Percentiles rank a stretch among this genome's conserved stretches.
These are phyloP conservation scores for Acrocephalus arundinaceus DNA, from an alignment of 2,113 vertebrate genomes.

Conservation along the genomic window DNA sequence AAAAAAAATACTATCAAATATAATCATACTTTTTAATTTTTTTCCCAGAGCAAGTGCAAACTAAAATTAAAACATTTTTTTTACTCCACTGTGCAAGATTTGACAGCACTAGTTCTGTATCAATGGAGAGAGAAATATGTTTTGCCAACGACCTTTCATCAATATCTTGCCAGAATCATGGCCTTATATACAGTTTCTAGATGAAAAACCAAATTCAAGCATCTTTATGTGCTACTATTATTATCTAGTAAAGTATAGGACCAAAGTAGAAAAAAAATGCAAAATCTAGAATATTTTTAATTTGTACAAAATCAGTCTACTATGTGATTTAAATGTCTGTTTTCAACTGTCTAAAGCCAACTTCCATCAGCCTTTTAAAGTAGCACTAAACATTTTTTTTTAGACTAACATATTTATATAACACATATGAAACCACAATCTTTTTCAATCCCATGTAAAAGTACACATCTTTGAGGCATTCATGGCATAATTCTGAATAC, in stretches of 20 bases:
- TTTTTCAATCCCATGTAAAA: not conserved
- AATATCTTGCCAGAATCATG: not conserved
- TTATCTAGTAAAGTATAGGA: not conserved
- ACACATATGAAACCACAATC: not conserved
- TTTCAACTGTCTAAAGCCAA: not conserved
- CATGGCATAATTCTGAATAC: not conserved
- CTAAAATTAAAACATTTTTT: not conserved
- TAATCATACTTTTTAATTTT: not conserved
- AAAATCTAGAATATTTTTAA: not conserved
- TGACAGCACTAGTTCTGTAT: not conserved
- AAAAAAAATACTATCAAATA: not conserved
- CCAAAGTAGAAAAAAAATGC: not conserved
- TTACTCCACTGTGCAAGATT: not conserved
- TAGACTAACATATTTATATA: not conserved
- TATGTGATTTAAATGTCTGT: not conserved
- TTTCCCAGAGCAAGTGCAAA: not conserved
- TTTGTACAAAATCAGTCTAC: not conserved
- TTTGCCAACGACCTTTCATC: not conserved
- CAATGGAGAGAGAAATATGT: not conserved
- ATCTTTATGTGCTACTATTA: not conserved
- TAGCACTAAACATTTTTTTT: not conserved
- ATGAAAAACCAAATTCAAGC: not conserved
- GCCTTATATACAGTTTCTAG: not conserved
- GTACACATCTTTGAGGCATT: not conserved
- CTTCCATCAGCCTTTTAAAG: not conserved